Percentiles rank a stretch among this genome's conserved stretches.
These are phyloP conservation scores for Brachyhypopomus occidentalis DNA, from an alignment of 2,113 vertebrate genomes.

Conservation along the genomic window DNA sequence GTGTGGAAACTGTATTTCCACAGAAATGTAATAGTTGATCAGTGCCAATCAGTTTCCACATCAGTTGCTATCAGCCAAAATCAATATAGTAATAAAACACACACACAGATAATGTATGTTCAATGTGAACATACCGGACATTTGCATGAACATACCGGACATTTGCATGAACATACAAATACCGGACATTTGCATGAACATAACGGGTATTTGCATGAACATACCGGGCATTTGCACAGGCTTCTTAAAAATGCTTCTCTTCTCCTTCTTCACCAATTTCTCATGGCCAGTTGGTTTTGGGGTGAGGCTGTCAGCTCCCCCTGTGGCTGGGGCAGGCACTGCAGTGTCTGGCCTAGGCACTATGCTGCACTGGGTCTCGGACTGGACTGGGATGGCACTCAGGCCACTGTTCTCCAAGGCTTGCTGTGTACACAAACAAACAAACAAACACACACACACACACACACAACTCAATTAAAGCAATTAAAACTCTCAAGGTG, in stretches of 20 bases:
- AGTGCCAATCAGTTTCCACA: not conserved
- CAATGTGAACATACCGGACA: constrained; percentile 81
- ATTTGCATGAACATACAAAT: constrained; percentile 81
- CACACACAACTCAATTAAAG: no score
- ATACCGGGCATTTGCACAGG: constrained; percentile 91
- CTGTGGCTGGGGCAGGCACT: constrained; percentile 64
- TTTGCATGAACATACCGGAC: constrained; percentile 85
- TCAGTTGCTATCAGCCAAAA: not conserved
- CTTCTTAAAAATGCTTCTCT: constrained; percentile 90
- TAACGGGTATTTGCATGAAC: constrained; percentile 86
- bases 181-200: constrained; percentile 86
- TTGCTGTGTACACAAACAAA: constrained; percentile 80
- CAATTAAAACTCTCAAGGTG: not conserved
- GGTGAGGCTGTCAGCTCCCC: constrained; percentile 15
- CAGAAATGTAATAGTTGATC: not conserved
- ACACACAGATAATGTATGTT: constrained; percentile 16
- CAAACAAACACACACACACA: constrained; percentile 16
- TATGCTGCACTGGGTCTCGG: constrained; percentile 74
- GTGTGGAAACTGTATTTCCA: no score
- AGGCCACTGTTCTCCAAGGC: constrained; percentile 98
- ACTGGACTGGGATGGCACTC: constrained; percentile 86
- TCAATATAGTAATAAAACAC: not conserved
- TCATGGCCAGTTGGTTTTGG: constrained; percentile 49
- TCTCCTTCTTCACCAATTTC: constrained; percentile 83
- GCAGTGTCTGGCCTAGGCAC: constrained; percentile 64